These are phyloP conservation scores for Leptinotarsa undecemlineata DNA, from an alignment of 1,140 invertebrate genomes.

Conservation along the genomic window DNA sequence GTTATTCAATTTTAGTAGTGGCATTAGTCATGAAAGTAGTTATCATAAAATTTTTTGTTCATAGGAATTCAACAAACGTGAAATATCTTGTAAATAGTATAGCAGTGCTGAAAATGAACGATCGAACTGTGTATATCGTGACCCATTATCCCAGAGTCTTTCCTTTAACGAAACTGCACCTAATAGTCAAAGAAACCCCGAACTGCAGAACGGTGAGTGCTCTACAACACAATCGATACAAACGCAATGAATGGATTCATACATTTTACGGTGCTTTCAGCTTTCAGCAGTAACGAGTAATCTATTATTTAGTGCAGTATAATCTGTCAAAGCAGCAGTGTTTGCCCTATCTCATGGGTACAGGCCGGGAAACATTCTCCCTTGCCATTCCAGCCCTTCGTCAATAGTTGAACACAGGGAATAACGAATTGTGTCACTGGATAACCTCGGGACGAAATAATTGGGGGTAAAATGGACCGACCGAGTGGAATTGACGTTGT, in stretches of 20 bases:
- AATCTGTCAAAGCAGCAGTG: slow-evolving; percentile 33
- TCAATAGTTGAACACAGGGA: background rate
- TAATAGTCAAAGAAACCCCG: too few relatives aligned
- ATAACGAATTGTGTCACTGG: slow-evolving; percentile 16
- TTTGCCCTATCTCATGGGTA: slow-evolving; percentile 36
- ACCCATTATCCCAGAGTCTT: too few relatives aligned
- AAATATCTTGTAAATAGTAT: too few relatives aligned
- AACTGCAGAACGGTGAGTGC: background rate
- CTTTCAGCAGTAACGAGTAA: slow-evolving; percentile 32
- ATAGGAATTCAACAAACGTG: too few relatives aligned
- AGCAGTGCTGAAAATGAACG: too few relatives aligned
- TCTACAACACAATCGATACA: slow-evolving; percentile 20
- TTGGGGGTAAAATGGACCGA: slow-evolving; percentile 25
- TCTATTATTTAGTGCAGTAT: slow-evolving; percentile 37
- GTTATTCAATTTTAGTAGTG: too few relatives aligned
- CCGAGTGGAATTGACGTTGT: slow-evolving; percentile 22
- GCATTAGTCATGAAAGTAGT: too few relatives aligned
- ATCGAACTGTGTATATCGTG: too few relatives aligned
- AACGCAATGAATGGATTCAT: slow-evolving; percentile 25
- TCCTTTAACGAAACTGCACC: too few relatives aligned
- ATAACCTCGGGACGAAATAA: slow-evolving; percentile 24
- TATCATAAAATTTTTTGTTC: too few relatives aligned
- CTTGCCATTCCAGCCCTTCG: slow-evolving; percentile 3
- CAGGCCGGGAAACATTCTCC: slow-evolving; percentile 30
- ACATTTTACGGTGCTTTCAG: slow-evolving; percentile 30